Evolutionary conservation across 2,113 vertebrate genomes (phyloP).

Genomic region (Carollia perspicillata): DNA sequence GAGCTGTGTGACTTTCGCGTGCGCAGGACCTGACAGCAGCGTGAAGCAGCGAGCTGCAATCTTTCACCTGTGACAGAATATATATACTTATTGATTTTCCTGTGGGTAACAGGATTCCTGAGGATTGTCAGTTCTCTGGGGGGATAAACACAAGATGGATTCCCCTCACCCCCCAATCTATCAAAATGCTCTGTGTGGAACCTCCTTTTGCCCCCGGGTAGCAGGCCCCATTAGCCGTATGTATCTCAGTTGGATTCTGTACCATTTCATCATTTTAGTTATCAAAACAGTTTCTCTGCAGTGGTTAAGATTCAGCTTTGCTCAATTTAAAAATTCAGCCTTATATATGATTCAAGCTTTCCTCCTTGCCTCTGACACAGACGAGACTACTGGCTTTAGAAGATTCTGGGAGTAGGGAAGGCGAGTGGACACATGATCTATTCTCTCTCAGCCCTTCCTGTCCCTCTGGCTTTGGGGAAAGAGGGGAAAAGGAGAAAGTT

Average conservation of each 20-base stretch:
- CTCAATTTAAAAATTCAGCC: not conserved
- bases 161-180: not conserved
- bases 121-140: slow-evolving; percentile 39
- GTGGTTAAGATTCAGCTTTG: not conserved
- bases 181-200: not conserved
- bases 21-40: fast-evolving
- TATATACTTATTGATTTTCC: slow-evolving; percentile 52
- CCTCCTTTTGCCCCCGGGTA: not conserved
- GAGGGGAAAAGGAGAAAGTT: not conserved
- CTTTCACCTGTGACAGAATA: slow-evolving; percentile 9
- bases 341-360: not conserved
- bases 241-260: not conserved
- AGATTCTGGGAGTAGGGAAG: not conserved
- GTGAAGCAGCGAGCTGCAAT: not conserved
- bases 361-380: not conserved
- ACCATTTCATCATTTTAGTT: slow-evolving; percentile 7
- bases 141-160: slow-evolving; percentile 39
- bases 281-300: slow-evolving; percentile 12
- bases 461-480: not conserved
- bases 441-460: not conserved
- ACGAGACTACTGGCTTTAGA: not conserved
- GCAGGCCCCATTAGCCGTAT: not conserved
- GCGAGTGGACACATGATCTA: not conserved
- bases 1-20: fast-evolving
- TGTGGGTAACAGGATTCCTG: slow-evolving; percentile 58